A percentile compares a stretch with the other conserved stretches of the same genome.
phyloP scores from a whole-genome alignment of 1,140 invertebrate genomes.

The Musca domestica region DNA sequence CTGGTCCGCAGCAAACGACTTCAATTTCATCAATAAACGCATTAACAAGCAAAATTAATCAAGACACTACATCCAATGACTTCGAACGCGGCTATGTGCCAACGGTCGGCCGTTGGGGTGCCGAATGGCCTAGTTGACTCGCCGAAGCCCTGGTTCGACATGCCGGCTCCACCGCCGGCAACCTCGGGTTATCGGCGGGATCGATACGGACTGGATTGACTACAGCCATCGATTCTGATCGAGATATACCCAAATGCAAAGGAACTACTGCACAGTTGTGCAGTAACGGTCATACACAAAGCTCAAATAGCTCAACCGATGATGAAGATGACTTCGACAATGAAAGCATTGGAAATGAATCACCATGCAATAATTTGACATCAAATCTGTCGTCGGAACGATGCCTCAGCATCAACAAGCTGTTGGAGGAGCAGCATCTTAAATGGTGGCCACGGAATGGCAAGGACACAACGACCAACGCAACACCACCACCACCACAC shows the following conservation, averaged over 20 bases:
- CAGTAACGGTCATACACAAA: constrained; percentile 20
- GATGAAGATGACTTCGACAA: constrained; percentile 33
- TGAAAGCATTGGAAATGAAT: constrained; percentile 6
- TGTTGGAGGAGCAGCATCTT: constrained; percentile 40
- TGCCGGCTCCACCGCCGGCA: constrained; percentile 28
- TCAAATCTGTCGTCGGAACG: constrained; percentile 45
- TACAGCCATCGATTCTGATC: constrained; percentile 39
- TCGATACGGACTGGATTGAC: constrained; percentile 46
- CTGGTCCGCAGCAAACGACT: constrained; percentile 29
- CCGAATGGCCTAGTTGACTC: constrained; percentile 93
- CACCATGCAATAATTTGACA: constrained; percentile 40
- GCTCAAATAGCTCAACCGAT: constrained; percentile 37
- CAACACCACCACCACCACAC: neutral
- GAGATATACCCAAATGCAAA: constrained; percentile 33
- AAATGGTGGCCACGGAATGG: constrained; percentile 22
- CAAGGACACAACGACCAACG: constrained; percentile 17
- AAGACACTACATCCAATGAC: constrained; percentile 49
- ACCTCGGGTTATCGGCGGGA: constrained; percentile 27
- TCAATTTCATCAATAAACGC: constrained; percentile 43
- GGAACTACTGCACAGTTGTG: constrained; percentile 21
- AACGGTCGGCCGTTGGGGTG: constrained; percentile 79
- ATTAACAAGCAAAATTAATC: constrained; percentile 53
- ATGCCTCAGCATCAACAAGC: constrained; percentile 43
- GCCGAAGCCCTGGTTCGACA: constrained; percentile 61
- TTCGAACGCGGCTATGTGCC: constrained; percentile 65